A percentile compares a stretch with the other conserved stretches of the same genome.
These are phyloP conservation scores for Mustela lutreola DNA, from an alignment of 2,113 vertebrate species.

Conservation along the genomic window DNA sequence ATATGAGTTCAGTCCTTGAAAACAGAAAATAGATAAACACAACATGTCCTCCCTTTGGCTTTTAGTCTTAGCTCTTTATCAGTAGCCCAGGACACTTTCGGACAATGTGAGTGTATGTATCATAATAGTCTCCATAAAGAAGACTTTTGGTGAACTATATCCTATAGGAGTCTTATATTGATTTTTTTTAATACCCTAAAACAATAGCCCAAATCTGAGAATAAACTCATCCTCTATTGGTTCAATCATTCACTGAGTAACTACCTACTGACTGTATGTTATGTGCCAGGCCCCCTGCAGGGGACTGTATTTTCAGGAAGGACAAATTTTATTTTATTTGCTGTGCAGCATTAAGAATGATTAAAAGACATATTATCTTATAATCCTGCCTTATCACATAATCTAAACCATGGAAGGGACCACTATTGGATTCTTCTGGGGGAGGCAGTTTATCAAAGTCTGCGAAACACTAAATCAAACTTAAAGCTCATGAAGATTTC, in stretches of 20 bases:
- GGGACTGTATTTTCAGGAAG: background rate
- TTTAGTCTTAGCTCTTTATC: background rate
- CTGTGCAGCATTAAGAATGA: background rate
- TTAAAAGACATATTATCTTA: background rate
- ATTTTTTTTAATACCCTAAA: background rate
- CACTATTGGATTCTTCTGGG: background rate
- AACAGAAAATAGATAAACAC: background rate
- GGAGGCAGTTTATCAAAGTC: background rate
- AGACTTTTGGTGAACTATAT: background rate
- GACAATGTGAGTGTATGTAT: background rate
- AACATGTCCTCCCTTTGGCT: background rate
- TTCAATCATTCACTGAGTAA: background rate
- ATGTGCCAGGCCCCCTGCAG: background rate
- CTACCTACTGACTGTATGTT: background rate
- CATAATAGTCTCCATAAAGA: background rate
- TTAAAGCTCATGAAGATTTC: conserved; percentile 24
- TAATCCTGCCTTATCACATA: background rate
- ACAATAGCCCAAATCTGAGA: background rate
- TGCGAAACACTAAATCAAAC: conserved; percentile 28
- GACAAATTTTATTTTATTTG: background rate
- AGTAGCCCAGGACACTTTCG: background rate
- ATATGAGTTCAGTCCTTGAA: background rate
- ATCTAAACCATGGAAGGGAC: background rate
- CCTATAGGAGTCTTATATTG: background rate
- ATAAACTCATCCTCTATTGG: background rate